Percentiles rank a stretch among this genome's conserved stretches.
Conservation (phyloP, 2,113 vertebrate genomes). For the Pampusana beccarii region DNA sequence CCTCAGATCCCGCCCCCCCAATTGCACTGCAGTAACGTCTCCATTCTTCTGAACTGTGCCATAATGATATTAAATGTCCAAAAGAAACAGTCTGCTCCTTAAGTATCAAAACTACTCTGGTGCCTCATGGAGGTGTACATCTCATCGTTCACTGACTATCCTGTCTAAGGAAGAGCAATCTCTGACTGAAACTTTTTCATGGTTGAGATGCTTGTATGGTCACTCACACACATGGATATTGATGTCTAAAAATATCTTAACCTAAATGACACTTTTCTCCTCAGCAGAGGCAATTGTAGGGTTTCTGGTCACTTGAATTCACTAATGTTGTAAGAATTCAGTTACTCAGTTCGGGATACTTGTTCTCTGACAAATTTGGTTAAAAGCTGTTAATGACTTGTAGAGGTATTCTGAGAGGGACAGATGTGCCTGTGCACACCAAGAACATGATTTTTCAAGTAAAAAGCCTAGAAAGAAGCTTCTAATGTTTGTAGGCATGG, state of each 20-base stretch:
- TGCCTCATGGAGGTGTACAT: not conserved
- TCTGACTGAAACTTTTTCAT: not conserved
- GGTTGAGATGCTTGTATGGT: not conserved
- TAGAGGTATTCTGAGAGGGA: not conserved
- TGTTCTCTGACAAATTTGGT: not conserved
- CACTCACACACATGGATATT: accelerated
- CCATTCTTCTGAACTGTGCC: not conserved
- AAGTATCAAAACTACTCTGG: not conserved
- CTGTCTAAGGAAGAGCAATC: not conserved
- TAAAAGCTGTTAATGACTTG: not conserved
- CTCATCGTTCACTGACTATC: not conserved
- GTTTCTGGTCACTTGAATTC: not conserved
- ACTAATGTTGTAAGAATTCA: not conserved
- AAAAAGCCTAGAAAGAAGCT: not conserved
- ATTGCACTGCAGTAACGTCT: not conserved
- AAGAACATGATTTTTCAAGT: not conserved
- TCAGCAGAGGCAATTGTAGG: not conserved
- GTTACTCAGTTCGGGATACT: not conserved
- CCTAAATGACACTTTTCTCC: not conserved
- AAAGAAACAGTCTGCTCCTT: not conserved
- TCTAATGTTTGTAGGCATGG: not conserved
- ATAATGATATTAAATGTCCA: not conserved
- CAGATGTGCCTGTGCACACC: not conserved
- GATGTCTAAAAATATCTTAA: not conserved
- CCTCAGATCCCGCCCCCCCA: not conserved